Evolutionary conservation across 2,797 vertebrate genomes (phyloP), one percentile per base, ranked within the genome.

Genomic region (Ctenopoma multispine): DNA sequence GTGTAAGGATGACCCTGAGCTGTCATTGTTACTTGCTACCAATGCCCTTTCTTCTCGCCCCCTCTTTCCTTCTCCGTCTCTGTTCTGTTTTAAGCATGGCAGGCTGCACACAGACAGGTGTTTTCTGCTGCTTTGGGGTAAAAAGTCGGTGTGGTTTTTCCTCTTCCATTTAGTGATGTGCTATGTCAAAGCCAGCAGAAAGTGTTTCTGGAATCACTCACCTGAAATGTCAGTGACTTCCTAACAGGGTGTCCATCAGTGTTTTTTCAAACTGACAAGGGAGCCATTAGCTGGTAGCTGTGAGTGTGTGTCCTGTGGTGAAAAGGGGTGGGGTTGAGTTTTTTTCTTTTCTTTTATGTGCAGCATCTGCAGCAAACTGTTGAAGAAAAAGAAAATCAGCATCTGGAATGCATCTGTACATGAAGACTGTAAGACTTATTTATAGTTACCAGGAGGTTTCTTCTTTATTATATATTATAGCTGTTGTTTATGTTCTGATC

Each of bases 11-110:
- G 86, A 91, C 92, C 91, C 90, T 83, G 83, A 90, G 84, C 87
- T 88, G 88, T 92, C 90, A 90, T 87, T 90, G 90, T 91, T 88
- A n/a, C n/a, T 84, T 77, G 59, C 69, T 50, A 40, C 72, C 53
- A 66, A 75, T 43, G 36, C 63, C 63, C 57, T 78, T 79, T 61
- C 59, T 68, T 67, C 60, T 68, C 27, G 15, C 68, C 58, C 40
- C 49, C 20, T 24, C 23, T 59, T 47, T 61, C 56, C 31, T 36
- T 72, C 62, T 57, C 53, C 31, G 23, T 51, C 50, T 54, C 63
- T 69, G 58, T 68, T 75, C 43, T 47, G 75, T 81, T 75, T 88
- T 53, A 29, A 62, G 61, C 72, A 77, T 51, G 78, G 51, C 62
- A 77, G 63, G 47, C 82, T 78, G 81, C 62, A 75, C 56, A 81